phyloP scores from a whole-genome alignment of 2,888 invertebrate genomes.

The Endomychus coccineus region DNA sequence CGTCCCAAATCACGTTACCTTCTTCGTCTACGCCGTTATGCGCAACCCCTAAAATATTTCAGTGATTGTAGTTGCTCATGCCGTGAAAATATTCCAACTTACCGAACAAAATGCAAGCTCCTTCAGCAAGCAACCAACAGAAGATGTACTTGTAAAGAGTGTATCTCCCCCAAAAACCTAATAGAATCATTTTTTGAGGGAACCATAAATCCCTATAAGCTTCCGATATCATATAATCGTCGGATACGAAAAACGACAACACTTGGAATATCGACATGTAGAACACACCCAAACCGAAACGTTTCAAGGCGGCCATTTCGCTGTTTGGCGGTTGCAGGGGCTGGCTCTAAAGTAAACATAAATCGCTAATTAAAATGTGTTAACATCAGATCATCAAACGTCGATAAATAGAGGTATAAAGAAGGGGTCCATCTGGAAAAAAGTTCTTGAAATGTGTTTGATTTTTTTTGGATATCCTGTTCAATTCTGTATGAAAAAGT shows the following conservation, averaged over 20 bases:
- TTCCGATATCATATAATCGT: constrained; percentile 62
- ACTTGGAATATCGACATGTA: constrained; percentile 71
- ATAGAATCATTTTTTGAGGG: constrained; percentile 54
- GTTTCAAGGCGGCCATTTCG: constrained; percentile 50
- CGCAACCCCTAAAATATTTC: constrained; percentile 75
- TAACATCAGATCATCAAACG: too few relatives aligned
- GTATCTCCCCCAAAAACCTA: constrained; percentile 80
- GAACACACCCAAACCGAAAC: constrained; percentile 59
- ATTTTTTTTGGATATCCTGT: too few relatives aligned
- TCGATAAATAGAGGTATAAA: too few relatives aligned
- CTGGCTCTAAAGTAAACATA: constrained; percentile 18
- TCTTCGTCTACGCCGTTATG: constrained; percentile 67
- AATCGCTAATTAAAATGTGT: constrained; percentile 1
- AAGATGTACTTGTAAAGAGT: constrained; percentile 87
- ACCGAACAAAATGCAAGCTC: constrained; percentile 59
- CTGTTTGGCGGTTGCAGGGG: constrained; percentile 32
- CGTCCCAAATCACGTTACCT: constrained; percentile 70
- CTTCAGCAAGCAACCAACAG: constrained; percentile 88
- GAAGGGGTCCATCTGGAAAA: too few relatives aligned
- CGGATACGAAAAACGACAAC: constrained; percentile 61
- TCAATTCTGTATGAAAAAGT: too few relatives aligned
- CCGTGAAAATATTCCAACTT: too few relatives aligned
- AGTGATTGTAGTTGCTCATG: too few relatives aligned
- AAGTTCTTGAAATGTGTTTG: too few relatives aligned
- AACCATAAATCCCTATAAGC: constrained; percentile 52